Base-by-base conservation (phyloP, 2,113 vertebrate genomes). In the Perca schrenkii region DNA sequence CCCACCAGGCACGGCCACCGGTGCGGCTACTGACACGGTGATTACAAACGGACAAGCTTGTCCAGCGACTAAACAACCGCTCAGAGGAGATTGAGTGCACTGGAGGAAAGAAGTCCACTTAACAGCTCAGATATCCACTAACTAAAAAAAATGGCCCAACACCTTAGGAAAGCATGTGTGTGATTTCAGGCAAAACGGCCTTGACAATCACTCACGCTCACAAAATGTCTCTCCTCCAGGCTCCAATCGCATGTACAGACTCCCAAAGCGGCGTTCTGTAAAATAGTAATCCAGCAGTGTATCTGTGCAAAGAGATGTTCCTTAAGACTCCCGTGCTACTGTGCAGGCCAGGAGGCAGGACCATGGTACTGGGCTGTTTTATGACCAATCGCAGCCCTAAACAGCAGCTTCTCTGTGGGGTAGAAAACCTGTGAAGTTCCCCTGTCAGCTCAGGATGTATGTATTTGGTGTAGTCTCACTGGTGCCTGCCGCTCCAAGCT, bases 401-500 rank as follows among this genome's bases (percentile, higher is more conserved):
- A 93, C 77, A 84, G 79, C 80, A 83, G 69, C 86, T 82, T 74
- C 79, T 91, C 67, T 80, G 49, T 56, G 60, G 81, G 83, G 92
- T 74, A 87, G 78, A 95, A 92, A 95, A 88, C 91, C 91, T 72
- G 50, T 21, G 43, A 68, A 67, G 77, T 88, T 63, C 77, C 66
- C 89, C 64, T 52, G 60, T 80, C 83, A 69, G 74, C 84, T 67
- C 83, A 86, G 84, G 87, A 90, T 79, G 82, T 67, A 84, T 84
- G 79, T 65, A 78, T 87, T 85, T 80, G 78, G 69, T 81, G 86
- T 60, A 82, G 91, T 75, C 89, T 87, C 72, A 49, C 81, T 92
- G 89, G 89, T 90, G 94, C 90, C 93, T 92, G 78, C 84, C 81
- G 93, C 93, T 95, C 95, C 92, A 76, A 94, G 94, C 95, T 95